Evolutionary conservation across 2,888 invertebrate species (phyloP).

Genomic region (Hymenopus coronatus): DNA sequence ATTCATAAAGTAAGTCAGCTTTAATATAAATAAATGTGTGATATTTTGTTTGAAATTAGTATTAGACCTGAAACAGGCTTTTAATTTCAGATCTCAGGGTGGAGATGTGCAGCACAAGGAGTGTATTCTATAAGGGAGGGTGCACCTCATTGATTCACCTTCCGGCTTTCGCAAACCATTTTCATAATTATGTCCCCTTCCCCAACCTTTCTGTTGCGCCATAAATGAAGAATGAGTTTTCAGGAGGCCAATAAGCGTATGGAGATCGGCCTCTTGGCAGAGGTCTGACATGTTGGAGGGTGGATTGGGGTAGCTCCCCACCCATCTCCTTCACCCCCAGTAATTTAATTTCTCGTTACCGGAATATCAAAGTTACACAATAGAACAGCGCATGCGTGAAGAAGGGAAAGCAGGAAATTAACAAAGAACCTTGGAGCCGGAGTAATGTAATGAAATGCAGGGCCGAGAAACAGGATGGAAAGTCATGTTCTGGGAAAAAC

Average conservation of each 20-base stretch:
- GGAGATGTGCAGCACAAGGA: neutral
- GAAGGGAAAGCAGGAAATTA: neutral
- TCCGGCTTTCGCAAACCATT: neutral
- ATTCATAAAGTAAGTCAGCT: too few species aligned
- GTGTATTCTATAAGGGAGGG: neutral
- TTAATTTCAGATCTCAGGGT: too few species aligned
- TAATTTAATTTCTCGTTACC: constrained; percentile 12
- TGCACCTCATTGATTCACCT: neutral
- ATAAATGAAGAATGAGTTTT: neutral
- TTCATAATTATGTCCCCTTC: neutral
- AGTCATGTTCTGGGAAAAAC: neutral
- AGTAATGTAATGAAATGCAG: neutral
- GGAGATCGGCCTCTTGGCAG: neutral
- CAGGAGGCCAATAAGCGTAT: neutral
- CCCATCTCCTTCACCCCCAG: neutral
- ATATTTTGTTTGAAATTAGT: too few species aligned
- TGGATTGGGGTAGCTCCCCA: neutral
- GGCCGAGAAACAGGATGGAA: neutral
- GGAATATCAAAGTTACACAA: constrained; percentile 8
- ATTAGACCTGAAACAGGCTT: too few species aligned
- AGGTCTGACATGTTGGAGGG: neutral
- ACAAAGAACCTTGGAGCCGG: neutral
- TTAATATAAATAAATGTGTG: too few species aligned
- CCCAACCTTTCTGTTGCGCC: neutral
- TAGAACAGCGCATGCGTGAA: constrained; percentile 2